Percentiles rank a stretch among this genome's conserved stretches.
Evolutionary conservation across 2,888 invertebrate genomes (phyloP).

Genomic region (Miltochrista miniata): DNA sequence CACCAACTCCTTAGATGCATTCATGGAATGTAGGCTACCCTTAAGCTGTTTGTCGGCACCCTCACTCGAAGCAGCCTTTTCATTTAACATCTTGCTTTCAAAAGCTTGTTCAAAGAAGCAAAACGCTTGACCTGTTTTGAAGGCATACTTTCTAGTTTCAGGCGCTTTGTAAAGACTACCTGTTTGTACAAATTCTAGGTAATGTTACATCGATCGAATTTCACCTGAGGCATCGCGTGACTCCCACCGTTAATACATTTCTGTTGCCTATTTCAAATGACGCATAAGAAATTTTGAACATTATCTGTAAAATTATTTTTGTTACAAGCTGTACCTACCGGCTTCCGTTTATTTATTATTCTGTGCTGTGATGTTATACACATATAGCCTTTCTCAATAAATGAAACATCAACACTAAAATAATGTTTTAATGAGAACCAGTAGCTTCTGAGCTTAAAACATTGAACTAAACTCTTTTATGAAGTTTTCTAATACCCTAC

Average conservation of each 20-base stretch:
- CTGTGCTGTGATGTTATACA: no score
- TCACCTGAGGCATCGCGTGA: slow-evolving; percentile 24
- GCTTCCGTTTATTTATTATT: no score
- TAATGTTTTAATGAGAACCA: no score
- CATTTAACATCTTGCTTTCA: slow-evolving; percentile 20
- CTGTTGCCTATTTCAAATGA: slow-evolving; percentile 13
- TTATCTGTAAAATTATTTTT: not conserved
- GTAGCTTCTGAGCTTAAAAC: no score
- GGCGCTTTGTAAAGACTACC: not conserved
- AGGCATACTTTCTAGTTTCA: not conserved
- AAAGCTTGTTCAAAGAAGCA: slow-evolving; percentile 16
- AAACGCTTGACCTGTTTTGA: slow-evolving; percentile 30
- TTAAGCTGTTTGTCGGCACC: slow-evolving; percentile 27
- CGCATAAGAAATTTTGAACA: not conserved
- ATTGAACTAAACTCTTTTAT: no score
- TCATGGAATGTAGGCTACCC: slow-evolving; percentile 44
- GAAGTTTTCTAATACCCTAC: no score
- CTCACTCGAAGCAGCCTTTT: slow-evolving; percentile 19
- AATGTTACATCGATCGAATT: slow-evolving; percentile 30
- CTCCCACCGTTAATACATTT: slow-evolving; percentile 6
- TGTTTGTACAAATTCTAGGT: slow-evolving; percentile 6
- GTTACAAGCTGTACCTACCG: no score
- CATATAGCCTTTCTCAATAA: no score
- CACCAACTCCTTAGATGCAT: slow-evolving; percentile 51
- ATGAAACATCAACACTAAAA: no score